Conservation (phyloP, 2,113 vertebrate species). For the Phalacrocorax carbo region DNA sequence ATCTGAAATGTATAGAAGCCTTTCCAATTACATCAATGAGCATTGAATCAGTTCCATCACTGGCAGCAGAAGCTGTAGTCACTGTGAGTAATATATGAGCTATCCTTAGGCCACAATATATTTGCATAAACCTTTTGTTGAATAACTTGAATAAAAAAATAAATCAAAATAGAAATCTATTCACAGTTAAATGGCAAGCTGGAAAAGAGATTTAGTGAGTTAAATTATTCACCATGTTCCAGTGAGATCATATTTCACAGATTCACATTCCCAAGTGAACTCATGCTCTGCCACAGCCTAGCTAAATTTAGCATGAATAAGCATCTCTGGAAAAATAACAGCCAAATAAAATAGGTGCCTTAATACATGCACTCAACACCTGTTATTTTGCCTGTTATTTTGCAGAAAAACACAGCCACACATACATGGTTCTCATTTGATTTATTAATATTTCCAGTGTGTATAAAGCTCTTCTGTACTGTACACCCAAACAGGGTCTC, state of each 20-base stretch:
- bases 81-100: neutral
- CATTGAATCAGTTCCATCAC: neutral
- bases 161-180: conserved; percentile 67
- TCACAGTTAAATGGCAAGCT: conserved; percentile 57
- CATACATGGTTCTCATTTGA: neutral
- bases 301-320: conserved; percentile 59
- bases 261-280: conserved; percentile 43
- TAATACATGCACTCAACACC: conserved; percentile 17
- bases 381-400: conserved; percentile 26
- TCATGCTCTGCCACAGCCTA: conserved; percentile 17
- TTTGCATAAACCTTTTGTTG: conserved; percentile 64
- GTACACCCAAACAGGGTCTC: neutral
- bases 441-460: neutral
- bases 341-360: conserved; percentile 45
- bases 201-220: conserved; percentile 53
- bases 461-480: neutral
- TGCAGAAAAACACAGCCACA: neutral
- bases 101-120: conserved; percentile 39
- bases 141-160: conserved; percentile 54
- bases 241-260: conserved; percentile 53
- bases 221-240: conserved; percentile 63
- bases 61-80: neutral
- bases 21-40: neutral
- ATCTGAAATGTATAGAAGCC: neutral
- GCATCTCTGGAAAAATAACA: conserved; percentile 41